A percentile compares a stretch with the other conserved stretches of the same genome.
phyloP scores from a whole-genome alignment of 1,140 invertebrate species.

The Drosophila melanogaster region Release_6_plus_ISO1_MT NT_033779.5:7735001-7735500 shows the following conservation, averaged over 20 bases:
- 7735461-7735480: conserved; percentile 71
- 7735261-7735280: too few species aligned
- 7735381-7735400: conserved; percentile 70
- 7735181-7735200: conserved; percentile 69
- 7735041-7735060: conserved; percentile 66
- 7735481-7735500: conserved; percentile 77
- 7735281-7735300: too few species aligned
- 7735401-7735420: conserved; percentile 70
- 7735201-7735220: conserved; percentile 61
- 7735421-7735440: conserved; percentile 71
- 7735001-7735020: conserved; percentile 49
- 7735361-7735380: conserved; percentile 79
- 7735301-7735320: conserved; percentile 25
- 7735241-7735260: too few species aligned
- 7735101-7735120: conserved; percentile 73
- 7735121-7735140: conserved; percentile 67
- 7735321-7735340: conserved; percentile 59
- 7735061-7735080: conserved; percentile 61
- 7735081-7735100: conserved; percentile 59
- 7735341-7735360: conserved; percentile 68
- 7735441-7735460: conserved; percentile 75
- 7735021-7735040: conserved; percentile 59
- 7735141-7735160: conserved; percentile 78
- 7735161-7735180: conserved; percentile 82
- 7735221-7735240: neutral